These are phyloP conservation scores for Paramisgurnus dabryanus DNA, from an alignment of 2,113 vertebrate species.

Conservation along the genomic window DNA sequence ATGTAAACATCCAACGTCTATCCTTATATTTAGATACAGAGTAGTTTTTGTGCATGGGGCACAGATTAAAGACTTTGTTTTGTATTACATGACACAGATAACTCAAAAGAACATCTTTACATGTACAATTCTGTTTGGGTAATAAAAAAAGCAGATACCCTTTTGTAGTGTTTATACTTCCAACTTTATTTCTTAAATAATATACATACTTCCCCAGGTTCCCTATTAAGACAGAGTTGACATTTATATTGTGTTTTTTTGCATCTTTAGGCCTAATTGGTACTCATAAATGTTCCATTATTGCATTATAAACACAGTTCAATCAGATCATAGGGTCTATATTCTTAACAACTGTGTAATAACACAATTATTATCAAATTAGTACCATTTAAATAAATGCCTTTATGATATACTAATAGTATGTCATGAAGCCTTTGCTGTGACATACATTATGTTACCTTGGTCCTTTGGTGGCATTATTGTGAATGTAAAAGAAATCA, in stretches of 20 bases:
- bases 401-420: neutral
- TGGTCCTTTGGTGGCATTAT: too few relatives aligned
- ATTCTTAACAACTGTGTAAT: neutral
- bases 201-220: neutral
- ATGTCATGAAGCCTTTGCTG: neutral
- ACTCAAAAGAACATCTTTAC: neutral
- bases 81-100: neutral
- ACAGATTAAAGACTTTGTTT: neutral
- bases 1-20: conserved; percentile 16
- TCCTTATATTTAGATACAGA: neutral
- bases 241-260: neutral
- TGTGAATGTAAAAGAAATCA: too few relatives aligned
- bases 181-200: neutral
- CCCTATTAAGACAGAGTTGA: neutral
- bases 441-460: neutral
- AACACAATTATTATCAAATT: neutral
- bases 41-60: neutral
- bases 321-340: too few relatives aligned
- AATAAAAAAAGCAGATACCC: neutral
- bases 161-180: neutral
- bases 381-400: neutral
- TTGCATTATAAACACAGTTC: too few relatives aligned
- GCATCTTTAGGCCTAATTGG: neutral
- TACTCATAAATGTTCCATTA: too few relatives aligned
- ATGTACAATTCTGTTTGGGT: neutral